Percentiles rank a stretch among this genome's conserved stretches.
phyloP scores from a whole-genome alignment of 2,888 invertebrate species.

The Selenia dentaria region DNA sequence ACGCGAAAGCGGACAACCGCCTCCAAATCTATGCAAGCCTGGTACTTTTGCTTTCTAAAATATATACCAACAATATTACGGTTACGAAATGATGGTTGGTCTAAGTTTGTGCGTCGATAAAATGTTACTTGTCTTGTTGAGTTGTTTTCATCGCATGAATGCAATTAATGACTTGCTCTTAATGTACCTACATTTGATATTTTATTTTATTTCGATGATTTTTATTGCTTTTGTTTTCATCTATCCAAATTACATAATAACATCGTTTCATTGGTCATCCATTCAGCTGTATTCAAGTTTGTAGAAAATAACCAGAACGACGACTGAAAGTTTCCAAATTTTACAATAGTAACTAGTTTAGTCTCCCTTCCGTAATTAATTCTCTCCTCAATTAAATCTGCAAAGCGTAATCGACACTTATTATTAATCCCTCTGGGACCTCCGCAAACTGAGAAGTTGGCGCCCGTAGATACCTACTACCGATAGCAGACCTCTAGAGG shows the following conservation, averaged over 20 bases:
- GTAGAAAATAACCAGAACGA: too few species aligned
- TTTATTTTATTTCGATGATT: too few species aligned
- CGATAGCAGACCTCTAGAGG: slow-evolving; percentile 53
- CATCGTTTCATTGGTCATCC: too few species aligned
- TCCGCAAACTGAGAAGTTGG: slow-evolving; percentile 38
- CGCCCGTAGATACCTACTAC: slow-evolving; percentile 31
- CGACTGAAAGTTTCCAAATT: too few species aligned
- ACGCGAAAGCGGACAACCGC: slow-evolving; percentile 51
- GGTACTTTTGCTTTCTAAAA: slow-evolving; percentile 73
- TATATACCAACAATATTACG: slow-evolving; percentile 43
- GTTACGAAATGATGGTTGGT: slow-evolving; percentile 30
- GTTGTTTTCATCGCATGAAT: too few species aligned
- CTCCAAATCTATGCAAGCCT: slow-evolving; percentile 66
- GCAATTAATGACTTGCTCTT: too few species aligned
- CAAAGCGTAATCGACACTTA: slow-evolving; percentile 46
- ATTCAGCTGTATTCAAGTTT: too few species aligned
- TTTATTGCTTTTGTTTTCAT: not conserved
- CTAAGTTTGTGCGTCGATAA: too few species aligned
- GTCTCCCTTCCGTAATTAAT: not conserved
- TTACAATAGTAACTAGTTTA: too few species aligned
- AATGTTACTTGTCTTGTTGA: too few species aligned
- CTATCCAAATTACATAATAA: not conserved
- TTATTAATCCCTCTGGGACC: slow-evolving; percentile 41
- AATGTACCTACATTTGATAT: too few species aligned
- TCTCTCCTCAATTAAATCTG: slow-evolving; percentile 38